Percentiles rank a stretch among this genome's conserved stretches.
phyloP scores from a whole-genome alignment of 2,888 invertebrate genomes.

The Chydorus sphaericus region DNA sequence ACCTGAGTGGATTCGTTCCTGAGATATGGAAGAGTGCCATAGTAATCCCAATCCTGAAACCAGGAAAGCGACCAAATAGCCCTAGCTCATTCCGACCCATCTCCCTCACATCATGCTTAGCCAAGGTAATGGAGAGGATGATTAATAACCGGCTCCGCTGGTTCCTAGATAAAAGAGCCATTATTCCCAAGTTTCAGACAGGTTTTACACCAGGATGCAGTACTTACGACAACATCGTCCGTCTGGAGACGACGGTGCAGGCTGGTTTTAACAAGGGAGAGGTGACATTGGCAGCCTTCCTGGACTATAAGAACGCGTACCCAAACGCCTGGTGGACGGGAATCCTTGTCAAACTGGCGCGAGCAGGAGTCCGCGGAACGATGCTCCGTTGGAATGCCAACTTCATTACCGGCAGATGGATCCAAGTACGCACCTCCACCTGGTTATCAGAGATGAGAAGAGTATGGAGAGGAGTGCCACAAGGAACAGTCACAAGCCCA shows the following conservation, averaged over 20 bases:
- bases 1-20: neutral
- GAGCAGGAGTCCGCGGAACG: slow-evolving; percentile 17
- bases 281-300: slow-evolving; percentile 20
- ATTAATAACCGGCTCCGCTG: slow-evolving; percentile 20
- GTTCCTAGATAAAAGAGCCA: slow-evolving; percentile 18
- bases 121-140: slow-evolving; percentile 22
- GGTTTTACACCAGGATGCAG: neutral
- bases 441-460: neutral
- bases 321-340: slow-evolving; percentile 19
- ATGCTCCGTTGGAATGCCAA: slow-evolving; percentile 15
- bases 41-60: neutral
- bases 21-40: neutral
- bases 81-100: slow-evolving; percentile 20
- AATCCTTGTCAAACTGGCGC: slow-evolving; percentile 11
- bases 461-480: slow-evolving; percentile 15
- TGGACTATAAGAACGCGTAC: slow-evolving; percentile 18
- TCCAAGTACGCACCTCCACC: neutral
- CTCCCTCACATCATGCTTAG: slow-evolving; percentile 21
- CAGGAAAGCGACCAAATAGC: neutral
- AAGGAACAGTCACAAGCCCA: slow-evolving; percentile 14
- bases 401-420: slow-evolving; percentile 1
- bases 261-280: slow-evolving; percentile 19
- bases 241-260: slow-evolving; percentile 18
- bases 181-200: slow-evolving; percentile 17
- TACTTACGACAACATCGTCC: slow-evolving; percentile 10